phyloP scores from a whole-genome alignment of 92 coral and sea anemone genomes.

The Bergia puertoricense region DNA sequence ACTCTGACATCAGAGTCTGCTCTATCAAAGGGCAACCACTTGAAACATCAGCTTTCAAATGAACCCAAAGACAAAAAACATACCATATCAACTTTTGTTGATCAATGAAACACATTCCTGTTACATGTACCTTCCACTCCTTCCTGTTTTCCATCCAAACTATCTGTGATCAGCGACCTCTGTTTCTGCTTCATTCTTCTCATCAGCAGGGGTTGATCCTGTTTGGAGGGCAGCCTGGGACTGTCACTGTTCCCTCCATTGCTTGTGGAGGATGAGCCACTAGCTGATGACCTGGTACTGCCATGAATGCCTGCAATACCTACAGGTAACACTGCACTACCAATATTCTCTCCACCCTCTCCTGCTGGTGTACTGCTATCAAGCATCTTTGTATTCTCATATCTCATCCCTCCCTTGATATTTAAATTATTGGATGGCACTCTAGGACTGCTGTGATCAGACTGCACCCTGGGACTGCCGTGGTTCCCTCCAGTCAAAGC shows the following conservation, averaged over 20 bases:
- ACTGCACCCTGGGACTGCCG: slow-evolving; percentile 1
- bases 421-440: neutral
- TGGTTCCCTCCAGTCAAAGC: slow-evolving; percentile 46
- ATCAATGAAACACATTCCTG: no score
- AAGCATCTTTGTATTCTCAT: neutral
- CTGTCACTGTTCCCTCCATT: slow-evolving; percentile 39
- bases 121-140: slow-evolving; percentile 58
- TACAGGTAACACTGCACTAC: neutral
- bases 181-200: slow-evolving; percentile 79
- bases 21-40: no score
- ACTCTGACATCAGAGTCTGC: no score
- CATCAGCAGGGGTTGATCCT: slow-evolving; percentile 57
- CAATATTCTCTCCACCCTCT: neutral
- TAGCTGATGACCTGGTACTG: neutral
- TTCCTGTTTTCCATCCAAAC: slow-evolving; percentile 75
- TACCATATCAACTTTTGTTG: no score
- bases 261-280: slow-evolving; percentile 49
- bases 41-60: no score
- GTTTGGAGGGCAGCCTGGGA: slow-evolving; percentile 50
- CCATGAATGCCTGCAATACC: neutral
- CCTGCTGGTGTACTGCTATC: slow-evolving; percentile 5
- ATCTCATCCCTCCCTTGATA: neutral
- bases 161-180: slow-evolving; percentile 71
- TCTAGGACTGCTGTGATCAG: neutral
- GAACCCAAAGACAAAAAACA: no score